Percentiles rank a stretch among this genome's conserved stretches.
Evolutionary conservation across 2,797 vertebrate genomes (phyloP).

Genomic region (Podargus strigoides): DNA sequence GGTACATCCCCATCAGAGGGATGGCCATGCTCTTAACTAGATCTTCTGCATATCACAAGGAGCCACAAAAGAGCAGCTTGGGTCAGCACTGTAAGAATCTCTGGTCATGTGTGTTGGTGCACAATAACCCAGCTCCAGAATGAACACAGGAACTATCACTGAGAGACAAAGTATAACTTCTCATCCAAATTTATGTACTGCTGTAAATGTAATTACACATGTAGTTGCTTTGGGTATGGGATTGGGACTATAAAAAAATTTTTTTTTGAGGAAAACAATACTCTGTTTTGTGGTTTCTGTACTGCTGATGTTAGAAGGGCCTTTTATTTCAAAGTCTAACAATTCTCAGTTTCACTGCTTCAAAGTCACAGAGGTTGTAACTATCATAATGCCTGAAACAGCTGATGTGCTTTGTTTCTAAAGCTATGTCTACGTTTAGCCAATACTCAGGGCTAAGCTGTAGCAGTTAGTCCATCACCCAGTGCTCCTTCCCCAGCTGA

Average conservation of each 20-base stretch:
- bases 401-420: background rate
- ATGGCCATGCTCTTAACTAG: background rate
- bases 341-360: background rate
- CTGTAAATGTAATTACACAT: background rate
- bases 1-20: background rate
- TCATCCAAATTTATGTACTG: background rate
- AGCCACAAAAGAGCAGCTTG: background rate
- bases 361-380: background rate
- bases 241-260: background rate
- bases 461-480: too few relatives aligned
- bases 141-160: background rate
- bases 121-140: background rate
- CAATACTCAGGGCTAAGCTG: too few relatives aligned
- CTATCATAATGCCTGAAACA: background rate
- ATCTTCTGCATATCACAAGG: background rate
- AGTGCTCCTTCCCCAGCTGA: too few relatives aligned
- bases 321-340: background rate
- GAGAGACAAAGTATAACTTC: background rate
- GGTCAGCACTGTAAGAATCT: background rate
- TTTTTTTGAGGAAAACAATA: background rate
- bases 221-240: background rate
- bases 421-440: too few relatives aligned
- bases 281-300: background rate
- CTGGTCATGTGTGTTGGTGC: background rate
- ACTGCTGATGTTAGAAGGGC: background rate